Evolutionary conservation across 2,797 vertebrate genomes (phyloP).

Genomic region (Lagodon rhomboides): DNA sequence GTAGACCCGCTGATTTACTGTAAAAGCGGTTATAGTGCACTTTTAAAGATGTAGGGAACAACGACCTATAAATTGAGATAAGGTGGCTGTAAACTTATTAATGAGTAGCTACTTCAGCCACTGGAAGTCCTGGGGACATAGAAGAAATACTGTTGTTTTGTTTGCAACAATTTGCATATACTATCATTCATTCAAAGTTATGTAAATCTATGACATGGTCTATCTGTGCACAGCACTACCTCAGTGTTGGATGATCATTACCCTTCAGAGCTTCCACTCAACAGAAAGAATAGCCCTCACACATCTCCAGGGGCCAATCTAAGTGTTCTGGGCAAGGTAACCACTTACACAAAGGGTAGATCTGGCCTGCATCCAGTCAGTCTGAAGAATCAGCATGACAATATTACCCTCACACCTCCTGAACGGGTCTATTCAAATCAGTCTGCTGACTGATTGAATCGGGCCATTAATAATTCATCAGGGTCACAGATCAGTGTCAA

Average conservation of each 20-base stretch:
- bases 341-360: constrained; percentile 25
- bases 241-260: constrained; percentile 16
- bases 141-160: not conserved
- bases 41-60: not conserved
- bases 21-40: no score
- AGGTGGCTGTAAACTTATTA: not conserved
- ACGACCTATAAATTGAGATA: not conserved
- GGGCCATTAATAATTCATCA: constrained; percentile 69
- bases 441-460: constrained; percentile 56
- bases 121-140: not conserved
- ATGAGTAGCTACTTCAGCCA: not conserved
- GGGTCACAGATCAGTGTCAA: constrained; percentile 51
- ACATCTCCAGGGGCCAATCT: constrained; percentile 13
- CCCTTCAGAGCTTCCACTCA: constrained; percentile 1
- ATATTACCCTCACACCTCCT: constrained; percentile 48
- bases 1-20: no score
- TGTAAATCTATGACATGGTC: constrained; percentile 8
- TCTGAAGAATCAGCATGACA: constrained; percentile 59
- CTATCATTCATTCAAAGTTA: not conserved
- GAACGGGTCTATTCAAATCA: constrained; percentile 38
- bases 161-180: not conserved
- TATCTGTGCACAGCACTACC: not conserved
- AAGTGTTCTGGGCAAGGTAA: constrained; percentile 11
- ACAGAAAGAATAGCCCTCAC: constrained; percentile 23
- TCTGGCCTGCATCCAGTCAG: constrained; percentile 22